These are phyloP conservation scores for Thalassarche chlororhynchos DNA, from an alignment of 2,113 vertebrate genomes.

Conservation along the genomic window DNA sequence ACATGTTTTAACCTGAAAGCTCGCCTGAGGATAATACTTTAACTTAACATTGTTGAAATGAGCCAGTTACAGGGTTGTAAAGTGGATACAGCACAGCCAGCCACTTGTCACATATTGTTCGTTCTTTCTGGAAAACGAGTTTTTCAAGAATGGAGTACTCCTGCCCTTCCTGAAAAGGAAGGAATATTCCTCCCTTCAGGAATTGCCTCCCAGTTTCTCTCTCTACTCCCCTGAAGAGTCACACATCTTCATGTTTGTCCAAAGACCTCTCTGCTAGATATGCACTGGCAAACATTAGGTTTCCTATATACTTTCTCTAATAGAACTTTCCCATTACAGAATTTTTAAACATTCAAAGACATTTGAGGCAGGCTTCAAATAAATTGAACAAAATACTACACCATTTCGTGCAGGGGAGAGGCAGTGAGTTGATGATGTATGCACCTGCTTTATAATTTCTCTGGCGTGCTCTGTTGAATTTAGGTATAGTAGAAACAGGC, in stretches of 20 bases:
- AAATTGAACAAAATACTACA: background rate
- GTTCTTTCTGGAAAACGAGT: background rate
- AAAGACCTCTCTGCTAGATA: background rate
- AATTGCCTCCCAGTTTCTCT: background rate
- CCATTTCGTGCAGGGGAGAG: background rate
- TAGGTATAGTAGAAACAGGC: background rate
- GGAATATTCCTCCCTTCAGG: background rate
- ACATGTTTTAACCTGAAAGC: background rate
- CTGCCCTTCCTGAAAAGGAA: background rate
- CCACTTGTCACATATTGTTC: background rate
- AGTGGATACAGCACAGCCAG: background rate
- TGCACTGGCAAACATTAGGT: rapidly evolving
- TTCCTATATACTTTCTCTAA: background rate
- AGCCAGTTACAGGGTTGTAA: background rate
- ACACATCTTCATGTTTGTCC: background rate
- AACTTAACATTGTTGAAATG: no score
- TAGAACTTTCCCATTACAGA: background rate
- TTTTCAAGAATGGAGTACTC: background rate
- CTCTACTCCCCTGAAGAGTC: background rate
- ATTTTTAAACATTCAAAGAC: background rate
- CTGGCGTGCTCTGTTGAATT: background rate
- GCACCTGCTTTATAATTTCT: background rate
- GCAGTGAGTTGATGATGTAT: no score
- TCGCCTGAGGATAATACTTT: background rate
- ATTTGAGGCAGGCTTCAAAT: background rate